Conservation (phyloP, 2,113 vertebrate species). For the Gopherus evgoodei region DNA sequence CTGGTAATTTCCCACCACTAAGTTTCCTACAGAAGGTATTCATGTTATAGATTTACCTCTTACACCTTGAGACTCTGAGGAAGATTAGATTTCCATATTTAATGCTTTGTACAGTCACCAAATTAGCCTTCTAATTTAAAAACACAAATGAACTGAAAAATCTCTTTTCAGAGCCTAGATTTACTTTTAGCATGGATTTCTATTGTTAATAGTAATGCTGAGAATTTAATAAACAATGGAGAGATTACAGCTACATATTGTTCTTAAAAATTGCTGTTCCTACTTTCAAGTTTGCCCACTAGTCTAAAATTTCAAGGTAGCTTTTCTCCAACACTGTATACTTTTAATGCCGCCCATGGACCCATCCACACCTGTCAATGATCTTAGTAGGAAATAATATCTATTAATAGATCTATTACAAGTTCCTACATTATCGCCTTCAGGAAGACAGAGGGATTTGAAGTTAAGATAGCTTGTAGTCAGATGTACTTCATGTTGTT, state of each 20-base stretch:
- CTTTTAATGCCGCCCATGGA: not conserved
- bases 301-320: not conserved
- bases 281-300: not conserved
- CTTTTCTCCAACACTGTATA: not conserved
- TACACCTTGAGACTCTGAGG: not conserved
- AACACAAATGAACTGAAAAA: not conserved
- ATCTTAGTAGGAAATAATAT: not conserved
- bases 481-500: not conserved
- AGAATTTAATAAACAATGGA: too few relatives aligned
- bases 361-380: not conserved
- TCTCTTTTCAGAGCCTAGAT: not conserved
- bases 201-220: not conserved
- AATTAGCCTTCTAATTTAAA: not conserved
- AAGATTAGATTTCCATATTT: not conserved
- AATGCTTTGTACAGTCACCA: not conserved
- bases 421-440: not conserved
- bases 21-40: not conserved
- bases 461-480: not conserved
- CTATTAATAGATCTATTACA: not conserved
- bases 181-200: not conserved
- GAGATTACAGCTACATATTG: not conserved
- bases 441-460: not conserved
- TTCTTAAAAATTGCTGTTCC: not conserved
- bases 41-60: not conserved
- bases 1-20: not conserved